Evolutionary conservation across 2,113 vertebrate genomes (phyloP).

Genomic region (Sturnus vulgaris): DNA sequence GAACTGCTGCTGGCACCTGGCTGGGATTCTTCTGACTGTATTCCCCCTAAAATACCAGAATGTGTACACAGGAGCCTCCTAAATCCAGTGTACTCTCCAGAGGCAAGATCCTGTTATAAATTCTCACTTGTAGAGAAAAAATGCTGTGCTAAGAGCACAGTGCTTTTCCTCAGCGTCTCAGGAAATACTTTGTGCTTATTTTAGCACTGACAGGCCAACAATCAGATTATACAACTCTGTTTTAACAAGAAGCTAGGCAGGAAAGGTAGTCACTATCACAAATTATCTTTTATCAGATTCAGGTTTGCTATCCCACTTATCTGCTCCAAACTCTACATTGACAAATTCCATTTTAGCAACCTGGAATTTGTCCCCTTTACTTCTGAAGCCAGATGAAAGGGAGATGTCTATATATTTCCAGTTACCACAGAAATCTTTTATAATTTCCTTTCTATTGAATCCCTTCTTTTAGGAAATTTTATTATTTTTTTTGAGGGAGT

Average conservation of each 20-base stretch:
- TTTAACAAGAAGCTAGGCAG: not conserved
- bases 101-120: not conserved
- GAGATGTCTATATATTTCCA: not conserved
- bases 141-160: not conserved
- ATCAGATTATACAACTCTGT: not conserved
- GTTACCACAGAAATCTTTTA: not conserved
- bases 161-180: not conserved
- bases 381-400: not conserved
- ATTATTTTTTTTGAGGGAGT: not conserved
- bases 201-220: not conserved
- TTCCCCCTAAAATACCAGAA: not conserved
- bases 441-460: not conserved
- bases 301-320: not conserved
- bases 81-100: not conserved
- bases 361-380: slow-evolving; percentile 3
- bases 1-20: not conserved
- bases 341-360: not conserved
- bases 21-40: not conserved
- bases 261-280: not conserved
- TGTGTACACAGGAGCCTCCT: not conserved
- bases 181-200: not conserved
- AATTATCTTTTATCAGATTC: not conserved
- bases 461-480: not conserved
- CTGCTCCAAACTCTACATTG: not conserved
- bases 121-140: not conserved